phyloP scores from a whole-genome alignment of 2,797 vertebrate species.

The Lepilemur septentrionalis region DNA sequence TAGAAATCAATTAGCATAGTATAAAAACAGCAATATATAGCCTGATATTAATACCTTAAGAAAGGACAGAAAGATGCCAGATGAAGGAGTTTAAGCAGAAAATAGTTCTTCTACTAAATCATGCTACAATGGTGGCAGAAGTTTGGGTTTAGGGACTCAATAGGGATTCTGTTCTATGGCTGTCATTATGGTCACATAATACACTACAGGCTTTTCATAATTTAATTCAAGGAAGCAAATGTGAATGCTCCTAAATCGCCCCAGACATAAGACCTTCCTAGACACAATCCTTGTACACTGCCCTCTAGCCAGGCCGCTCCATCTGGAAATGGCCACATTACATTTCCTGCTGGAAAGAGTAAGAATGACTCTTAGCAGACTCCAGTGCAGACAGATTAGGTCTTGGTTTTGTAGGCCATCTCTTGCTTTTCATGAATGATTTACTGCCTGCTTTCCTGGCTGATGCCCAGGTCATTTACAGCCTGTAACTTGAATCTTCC shows the following conservation, averaged over 20 bases:
- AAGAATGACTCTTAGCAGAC: neutral
- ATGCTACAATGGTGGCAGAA: neutral
- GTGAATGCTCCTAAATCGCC: neutral
- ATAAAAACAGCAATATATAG: neutral
- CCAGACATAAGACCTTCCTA: neutral
- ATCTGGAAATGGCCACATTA: neutral
- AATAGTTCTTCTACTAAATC: neutral
- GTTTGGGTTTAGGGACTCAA: neutral
- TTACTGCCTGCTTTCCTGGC: slow-evolving; percentile 41
- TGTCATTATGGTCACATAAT: neutral
- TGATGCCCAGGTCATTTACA: slow-evolving; percentile 16
- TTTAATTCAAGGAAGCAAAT: neutral
- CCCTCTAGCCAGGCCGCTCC: neutral
- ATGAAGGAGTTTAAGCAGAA: neutral
- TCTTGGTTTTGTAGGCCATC: slow-evolving; percentile 43
- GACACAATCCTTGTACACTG: neutral
- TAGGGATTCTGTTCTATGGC: neutral
- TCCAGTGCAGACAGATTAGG: neutral
- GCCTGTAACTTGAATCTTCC: slow-evolving; percentile 38
- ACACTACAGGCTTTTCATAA: neutral
- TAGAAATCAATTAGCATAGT: neutral
- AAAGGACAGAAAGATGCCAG: neutral
- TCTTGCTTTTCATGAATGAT: slow-evolving; percentile 49
- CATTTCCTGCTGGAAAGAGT: neutral
- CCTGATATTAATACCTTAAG: neutral